Conservation (phyloP, 2,113 vertebrate genomes). For the Corythoichthys haematopterus region DNA sequence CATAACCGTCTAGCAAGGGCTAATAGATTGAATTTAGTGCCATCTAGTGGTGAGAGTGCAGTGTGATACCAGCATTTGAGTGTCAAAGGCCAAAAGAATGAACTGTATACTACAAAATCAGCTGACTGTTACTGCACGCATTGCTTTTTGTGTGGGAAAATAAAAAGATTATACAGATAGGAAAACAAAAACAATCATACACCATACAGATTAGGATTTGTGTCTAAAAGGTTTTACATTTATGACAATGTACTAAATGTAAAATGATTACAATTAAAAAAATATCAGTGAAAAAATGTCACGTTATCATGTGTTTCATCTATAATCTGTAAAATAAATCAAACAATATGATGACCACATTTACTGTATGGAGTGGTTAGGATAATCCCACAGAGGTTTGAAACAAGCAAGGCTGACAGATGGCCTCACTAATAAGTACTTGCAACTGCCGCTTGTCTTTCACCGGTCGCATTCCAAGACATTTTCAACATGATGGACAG, state of each 20-base stretch:
- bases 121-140: too few relatives aligned
- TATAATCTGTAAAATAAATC: background rate
- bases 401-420: constrained; percentile 48
- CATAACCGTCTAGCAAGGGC: too few relatives aligned
- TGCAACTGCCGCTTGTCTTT: constrained; percentile 24
- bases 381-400: constrained; percentile 26
- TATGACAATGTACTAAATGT: too few relatives aligned
- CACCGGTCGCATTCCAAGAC: constrained; percentile 12
- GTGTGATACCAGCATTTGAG: background rate
- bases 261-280: too few relatives aligned
- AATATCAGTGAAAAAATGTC: background rate
- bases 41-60: constrained; percentile 2
- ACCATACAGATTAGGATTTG: too few relatives aligned
- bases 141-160: too few relatives aligned
- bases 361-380: background rate
- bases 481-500: constrained; percentile 14
- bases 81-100: background rate
- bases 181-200: too few relatives aligned
- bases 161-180: too few relatives aligned
- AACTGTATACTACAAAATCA: background rate
- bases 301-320: background rate
- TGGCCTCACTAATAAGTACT: constrained; percentile 49
- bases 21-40: background rate
- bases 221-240: too few relatives aligned
- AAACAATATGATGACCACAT: background rate